A percentile compares a stretch with the other conserved stretches of the same genome.
These are phyloP conservation scores for Otocyon megalotis DNA, from an alignment of 2,113 vertebrate species.

Conservation along the genomic window DNA sequence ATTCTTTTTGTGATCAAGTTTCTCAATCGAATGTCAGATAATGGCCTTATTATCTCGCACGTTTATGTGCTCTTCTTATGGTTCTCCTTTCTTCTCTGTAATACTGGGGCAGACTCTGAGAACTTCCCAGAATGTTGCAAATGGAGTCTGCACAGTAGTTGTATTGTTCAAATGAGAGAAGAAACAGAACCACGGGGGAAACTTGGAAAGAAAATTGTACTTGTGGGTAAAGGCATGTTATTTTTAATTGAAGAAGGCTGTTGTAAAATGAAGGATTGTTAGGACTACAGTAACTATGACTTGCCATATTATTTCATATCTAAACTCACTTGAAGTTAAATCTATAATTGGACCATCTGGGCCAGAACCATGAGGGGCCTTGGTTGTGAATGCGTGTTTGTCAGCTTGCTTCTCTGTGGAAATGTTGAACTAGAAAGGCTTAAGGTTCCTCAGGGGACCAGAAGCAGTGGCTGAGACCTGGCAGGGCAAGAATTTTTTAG, in stretches of 20 bases:
- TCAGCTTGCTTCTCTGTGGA: constrained; percentile 51
- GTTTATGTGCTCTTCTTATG: neutral
- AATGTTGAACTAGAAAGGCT: constrained; percentile 41
- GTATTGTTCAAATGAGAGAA: constrained; percentile 37
- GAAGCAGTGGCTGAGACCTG: neutral
- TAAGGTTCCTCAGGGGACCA: neutral
- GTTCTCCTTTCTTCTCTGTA: constrained; percentile 11
- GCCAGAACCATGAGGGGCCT: neutral
- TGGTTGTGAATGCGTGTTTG: constrained; percentile 17
- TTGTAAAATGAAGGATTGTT: constrained; percentile 46
- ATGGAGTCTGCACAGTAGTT: neutral
- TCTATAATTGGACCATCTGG: constrained; percentile 58
- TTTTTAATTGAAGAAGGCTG: constrained; percentile 46
- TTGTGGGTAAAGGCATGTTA: neutral
- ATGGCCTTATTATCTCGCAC: neutral
- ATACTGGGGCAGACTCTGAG: neutral
- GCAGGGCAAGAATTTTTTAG: neutral
- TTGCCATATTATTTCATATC: constrained; percentile 15
- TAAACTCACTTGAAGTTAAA: constrained; percentile 26
- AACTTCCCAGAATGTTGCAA: neutral
- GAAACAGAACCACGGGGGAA: neutral
- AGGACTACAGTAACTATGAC: neutral
- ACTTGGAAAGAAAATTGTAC: neutral
- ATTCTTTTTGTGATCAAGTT: constrained; percentile 22
- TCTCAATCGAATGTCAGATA: constrained; percentile 26